Conservation (phyloP, 1,140 invertebrate species). For the Tribolium castaneum region DNA sequence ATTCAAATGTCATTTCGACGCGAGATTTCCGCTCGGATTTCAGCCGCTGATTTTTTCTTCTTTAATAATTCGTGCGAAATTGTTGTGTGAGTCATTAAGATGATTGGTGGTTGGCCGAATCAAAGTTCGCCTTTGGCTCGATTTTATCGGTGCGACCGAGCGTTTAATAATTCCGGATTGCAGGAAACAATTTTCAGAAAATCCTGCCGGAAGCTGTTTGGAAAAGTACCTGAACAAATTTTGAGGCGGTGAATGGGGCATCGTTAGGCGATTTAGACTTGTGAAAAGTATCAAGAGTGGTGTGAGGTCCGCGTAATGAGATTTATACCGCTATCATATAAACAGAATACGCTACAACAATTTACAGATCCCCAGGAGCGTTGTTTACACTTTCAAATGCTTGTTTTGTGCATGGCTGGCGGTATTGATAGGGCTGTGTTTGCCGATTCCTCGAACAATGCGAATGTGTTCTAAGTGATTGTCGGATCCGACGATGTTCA, state of each 20-base stretch:
- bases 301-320: background rate
- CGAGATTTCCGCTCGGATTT: too few relatives aligned
- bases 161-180: constrained; percentile 30
- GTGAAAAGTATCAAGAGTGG: constrained; percentile 7
- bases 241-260: background rate
- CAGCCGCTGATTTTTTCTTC: background rate
- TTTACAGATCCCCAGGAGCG: constrained; percentile 1
- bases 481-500: background rate
- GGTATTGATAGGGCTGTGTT: constrained; percentile 28
- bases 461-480: constrained; percentile 31
- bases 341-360: constrained; percentile 15
- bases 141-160: constrained; percentile 26
- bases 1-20: background rate
- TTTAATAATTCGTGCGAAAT: background rate
- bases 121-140: constrained; percentile 20
- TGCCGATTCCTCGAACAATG: constrained; percentile 20
- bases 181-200: constrained; percentile 28
- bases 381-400: constrained; percentile 20
- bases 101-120: constrained; percentile 13
- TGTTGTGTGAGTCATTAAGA: constrained; percentile 13
- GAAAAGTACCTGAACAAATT: constrained; percentile 4
- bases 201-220: constrained; percentile 17
- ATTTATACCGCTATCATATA: constrained; percentile 5
- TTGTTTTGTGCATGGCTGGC: constrained; percentile 24
- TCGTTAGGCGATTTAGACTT: constrained; percentile 29